Evolutionary conservation across 2,888 invertebrate species (phyloP), one percentile per base, ranked within the genome.

Genomic region (Stomorhina lunata): DNA sequence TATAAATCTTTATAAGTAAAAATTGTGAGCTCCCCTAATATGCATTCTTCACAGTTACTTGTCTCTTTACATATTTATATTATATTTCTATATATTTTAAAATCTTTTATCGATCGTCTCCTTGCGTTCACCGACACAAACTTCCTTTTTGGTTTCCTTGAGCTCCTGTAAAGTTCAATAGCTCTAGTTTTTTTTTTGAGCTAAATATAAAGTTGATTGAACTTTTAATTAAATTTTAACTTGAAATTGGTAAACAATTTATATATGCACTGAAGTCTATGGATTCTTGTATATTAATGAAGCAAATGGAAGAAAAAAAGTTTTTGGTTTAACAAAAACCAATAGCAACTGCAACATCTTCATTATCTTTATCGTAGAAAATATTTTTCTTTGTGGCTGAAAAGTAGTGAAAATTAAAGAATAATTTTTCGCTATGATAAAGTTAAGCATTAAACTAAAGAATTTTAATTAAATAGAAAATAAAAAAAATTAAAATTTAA

Each of bases 161-260:
- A n/a, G n/a, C n/a, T 32, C 20, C 17, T 15, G 15, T 29, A 25
- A 48, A 45, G 77, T 77, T 77, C 69, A 77, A 69, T 61, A 69
- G 69, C 77, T 32, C 40, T n/a, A n/a, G n/a, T n/a, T n/a, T 61
- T 69, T 61, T 61, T 2, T 10, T 9, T 61, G 4, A 40, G n/a
- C n/a, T n/a, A n/a, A n/a, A n/a, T n/a, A 43, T 25, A 22, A 79
- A 66, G 72, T 72, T 79, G 48, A 57, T 59, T 72, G 50, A 79
- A 79, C 72, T 79, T 79, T 79, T 79, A 72, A 79, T 79, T 79
- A 65, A 72, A 79, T 79, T 66, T 66, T 37, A n/a, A 2, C 40
- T 48, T 40, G 50, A 77, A 59, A 61, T 68, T 68, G 37, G 59
- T 48, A 59, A 77, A 68, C 76, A 77, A 50, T 61, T 61, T 40